Evolutionary conservation across 2,888 invertebrate genomes (phyloP), one percentile per base, ranked within the genome.

Genomic region (Drosophila buzzatii): DNA sequence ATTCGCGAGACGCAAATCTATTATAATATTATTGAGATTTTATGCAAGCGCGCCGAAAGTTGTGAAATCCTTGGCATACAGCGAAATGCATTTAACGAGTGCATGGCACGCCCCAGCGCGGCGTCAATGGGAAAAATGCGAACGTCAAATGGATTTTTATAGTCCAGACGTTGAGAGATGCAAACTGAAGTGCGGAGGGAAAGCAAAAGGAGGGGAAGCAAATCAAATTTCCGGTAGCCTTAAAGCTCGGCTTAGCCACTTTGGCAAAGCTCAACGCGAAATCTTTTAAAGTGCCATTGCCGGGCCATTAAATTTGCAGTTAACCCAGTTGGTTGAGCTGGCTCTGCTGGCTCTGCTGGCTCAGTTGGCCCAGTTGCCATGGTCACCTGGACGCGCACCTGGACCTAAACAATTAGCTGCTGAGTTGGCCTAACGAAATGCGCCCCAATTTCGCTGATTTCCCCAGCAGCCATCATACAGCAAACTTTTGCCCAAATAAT

Each of bases 1-100:
- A 58, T 69, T 77, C 78, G 70, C 66, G 69, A 65, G 53, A 59
- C 69, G 73, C 76, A 39, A 76, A 69, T 78, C 73, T 78, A 78
- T 80, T 85, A 80, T 81, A 78, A 73, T 83, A 86, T 84, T 84
- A 86, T 84, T 86, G 80, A 82, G 80, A 69, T 83, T 72, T 82
- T 76, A 81, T 82, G 73, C 68, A 39, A 71, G 35, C 64, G 76
- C 70, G 56, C 59, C 62, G 64, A 68, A 73, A 70, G 59, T 73
- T 81, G 51, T 35, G 66, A 58, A 76, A 79, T 70, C 77, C 70
- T 75, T 44, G 27, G 62, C 58, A 64, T 67, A 72, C 81, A 71
- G 59, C 69, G 57, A 82, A 79, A 78, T 79, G 83, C 76, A 81
- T 79, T 83, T 83, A 71, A 65, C 45, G 49, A 66, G 44, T 37